A percentile compares a stretch with the other conserved stretches of the same genome.
phyloP scores from a whole-genome alignment of 2,797 vertebrate species.

The Brachymystax lenok region DNA sequence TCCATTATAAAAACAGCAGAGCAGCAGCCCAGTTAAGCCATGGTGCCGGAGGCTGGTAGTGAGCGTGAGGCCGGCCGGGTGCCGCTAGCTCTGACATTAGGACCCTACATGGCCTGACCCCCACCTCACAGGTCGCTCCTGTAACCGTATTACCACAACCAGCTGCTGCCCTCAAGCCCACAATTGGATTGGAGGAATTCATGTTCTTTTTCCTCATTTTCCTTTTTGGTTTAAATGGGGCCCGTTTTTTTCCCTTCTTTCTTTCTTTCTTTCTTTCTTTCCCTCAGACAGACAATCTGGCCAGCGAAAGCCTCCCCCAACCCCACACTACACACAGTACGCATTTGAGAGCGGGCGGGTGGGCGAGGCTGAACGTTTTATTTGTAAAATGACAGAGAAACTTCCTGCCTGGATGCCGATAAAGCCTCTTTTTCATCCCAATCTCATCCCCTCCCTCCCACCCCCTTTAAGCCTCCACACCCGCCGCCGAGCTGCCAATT shows the following conservation, averaged over 20 bases:
- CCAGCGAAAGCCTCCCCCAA: conserved; percentile 44
- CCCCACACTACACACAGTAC: conserved; percentile 26
- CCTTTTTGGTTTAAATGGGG: conserved; percentile 72
- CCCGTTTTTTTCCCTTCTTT: conserved; percentile 18
- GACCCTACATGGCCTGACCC: conserved; percentile 86
- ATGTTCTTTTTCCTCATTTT: conserved; percentile 78
- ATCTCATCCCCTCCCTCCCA: conserved; percentile 59
- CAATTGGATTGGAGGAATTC: conserved; percentile 95
- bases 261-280: conserved; percentile 14
- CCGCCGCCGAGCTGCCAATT: conserved; percentile 56
- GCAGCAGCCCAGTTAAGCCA: conserved; percentile 53
- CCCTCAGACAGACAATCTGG: conserved; percentile 65
- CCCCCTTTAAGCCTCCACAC: conserved; percentile 78
- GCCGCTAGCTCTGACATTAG: conserved; percentile 68
- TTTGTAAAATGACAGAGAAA: conserved; percentile 96
- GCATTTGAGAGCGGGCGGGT: conserved; percentile 57
- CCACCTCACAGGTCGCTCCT: conserved; percentile 76
- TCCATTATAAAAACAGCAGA: conserved; percentile 73
- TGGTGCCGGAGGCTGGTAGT: conserved; percentile 46
- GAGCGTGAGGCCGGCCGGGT: conserved; percentile 51
- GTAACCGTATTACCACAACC: conserved; percentile 93
- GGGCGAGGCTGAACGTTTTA: conserved; percentile 89
- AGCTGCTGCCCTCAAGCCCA: conserved; percentile 91
- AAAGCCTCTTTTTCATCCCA: conserved; percentile 65
- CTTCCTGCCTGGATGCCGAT: conserved; percentile 86